Evolutionary conservation across 2,113 vertebrate species (phyloP).

Genomic region (Psilopogon haemacephalus): DNA sequence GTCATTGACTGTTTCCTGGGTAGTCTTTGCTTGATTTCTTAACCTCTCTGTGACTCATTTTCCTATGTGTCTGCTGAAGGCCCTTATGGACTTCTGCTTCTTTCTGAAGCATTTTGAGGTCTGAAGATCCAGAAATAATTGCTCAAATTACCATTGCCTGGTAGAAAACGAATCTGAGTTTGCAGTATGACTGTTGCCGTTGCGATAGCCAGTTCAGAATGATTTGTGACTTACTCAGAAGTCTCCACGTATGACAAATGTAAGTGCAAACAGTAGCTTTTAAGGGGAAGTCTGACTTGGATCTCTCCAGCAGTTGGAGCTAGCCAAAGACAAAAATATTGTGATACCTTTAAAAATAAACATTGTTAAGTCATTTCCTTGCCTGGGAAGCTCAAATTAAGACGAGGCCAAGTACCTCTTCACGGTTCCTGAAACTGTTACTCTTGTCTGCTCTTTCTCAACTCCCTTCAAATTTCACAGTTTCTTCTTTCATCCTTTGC

Average conservation of each 20-base stretch:
- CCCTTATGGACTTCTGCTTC: background rate
- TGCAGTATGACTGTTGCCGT: background rate
- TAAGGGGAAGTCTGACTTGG: background rate
- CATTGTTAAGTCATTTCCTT: background rate
- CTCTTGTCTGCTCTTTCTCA: background rate
- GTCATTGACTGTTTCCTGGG: slow-evolving; percentile 30
- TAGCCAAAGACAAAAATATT: background rate
- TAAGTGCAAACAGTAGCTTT: background rate
- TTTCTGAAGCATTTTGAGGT: background rate
- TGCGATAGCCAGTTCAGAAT: background rate
- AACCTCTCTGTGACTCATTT: slow-evolving; percentile 52
- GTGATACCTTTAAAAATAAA: slow-evolving; percentile 5
- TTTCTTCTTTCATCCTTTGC: background rate
- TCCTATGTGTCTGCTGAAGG: slow-evolving; percentile 16
- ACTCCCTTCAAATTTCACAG: background rate
- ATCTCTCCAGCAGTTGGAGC: background rate
- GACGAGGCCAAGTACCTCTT: background rate
- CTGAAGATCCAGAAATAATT: background rate
- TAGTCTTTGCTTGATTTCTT: slow-evolving; percentile 44
- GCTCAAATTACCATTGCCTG: background rate
- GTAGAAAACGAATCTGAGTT: background rate
- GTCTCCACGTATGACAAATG: background rate
- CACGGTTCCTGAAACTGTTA: background rate
- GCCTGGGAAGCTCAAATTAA: background rate
- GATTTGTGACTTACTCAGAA: background rate